Evolutionary conservation across 1,140 invertebrate genomes (phyloP).

Genomic region (Drosophila persimilis): DNA sequence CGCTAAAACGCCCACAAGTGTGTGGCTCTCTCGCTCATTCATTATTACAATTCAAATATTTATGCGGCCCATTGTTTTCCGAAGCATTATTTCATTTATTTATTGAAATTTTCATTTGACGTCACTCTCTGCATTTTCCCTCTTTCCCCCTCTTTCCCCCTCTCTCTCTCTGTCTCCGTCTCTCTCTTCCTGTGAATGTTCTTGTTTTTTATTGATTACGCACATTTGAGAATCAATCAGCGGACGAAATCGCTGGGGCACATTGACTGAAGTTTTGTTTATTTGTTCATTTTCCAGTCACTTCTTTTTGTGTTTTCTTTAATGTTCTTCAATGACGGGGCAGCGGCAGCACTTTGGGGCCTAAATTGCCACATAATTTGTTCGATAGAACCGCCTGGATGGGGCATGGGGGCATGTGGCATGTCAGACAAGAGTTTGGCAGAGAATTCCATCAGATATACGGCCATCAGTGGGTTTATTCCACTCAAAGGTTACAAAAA

Average conservation of each 20-base stretch:
- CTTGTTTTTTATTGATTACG: constrained; percentile 68
- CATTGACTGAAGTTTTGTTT: constrained; percentile 74
- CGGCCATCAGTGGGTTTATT: too few species aligned
- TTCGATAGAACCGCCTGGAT: too few species aligned
- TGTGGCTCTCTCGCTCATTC: constrained; percentile 2
- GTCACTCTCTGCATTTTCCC: constrained; percentile 35
- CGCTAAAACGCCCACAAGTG: constrained; percentile 25
- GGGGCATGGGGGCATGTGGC: too few species aligned
- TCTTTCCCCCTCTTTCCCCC: background rate
- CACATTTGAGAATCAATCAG: constrained; percentile 74
- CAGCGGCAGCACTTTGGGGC: constrained; percentile 46
- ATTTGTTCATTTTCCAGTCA: constrained; percentile 55
- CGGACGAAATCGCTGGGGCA: constrained; percentile 31
- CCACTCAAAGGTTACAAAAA: too few species aligned
- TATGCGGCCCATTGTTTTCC: constrained; percentile 47
- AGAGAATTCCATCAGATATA: too few species aligned
- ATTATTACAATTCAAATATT: constrained; percentile 56
- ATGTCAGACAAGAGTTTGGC: too few species aligned
- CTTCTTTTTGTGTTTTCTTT: constrained; percentile 16
- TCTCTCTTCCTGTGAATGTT: constrained; percentile 6
- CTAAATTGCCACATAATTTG: constrained; percentile 39
- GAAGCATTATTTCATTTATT: constrained; percentile 52
- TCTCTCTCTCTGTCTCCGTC: background rate
- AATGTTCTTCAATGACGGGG: constrained; percentile 11
- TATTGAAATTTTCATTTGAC: constrained; percentile 62